Evolutionary conservation across 2,113 vertebrate species (phyloP), one percentile per base, ranked within the genome.

Genomic region (Athene noctua): DNA sequence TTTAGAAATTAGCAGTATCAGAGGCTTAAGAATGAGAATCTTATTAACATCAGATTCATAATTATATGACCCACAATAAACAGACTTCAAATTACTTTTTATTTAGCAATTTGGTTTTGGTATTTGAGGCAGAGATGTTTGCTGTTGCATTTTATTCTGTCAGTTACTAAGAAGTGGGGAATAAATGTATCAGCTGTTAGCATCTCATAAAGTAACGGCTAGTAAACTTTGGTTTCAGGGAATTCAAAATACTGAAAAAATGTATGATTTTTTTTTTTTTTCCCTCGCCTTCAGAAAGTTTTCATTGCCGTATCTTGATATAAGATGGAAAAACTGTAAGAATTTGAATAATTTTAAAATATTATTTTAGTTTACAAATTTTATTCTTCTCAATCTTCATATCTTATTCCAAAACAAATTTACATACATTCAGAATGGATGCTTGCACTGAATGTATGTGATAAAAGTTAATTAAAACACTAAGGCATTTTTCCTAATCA

Each of bases 141-240:
- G 61, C 80, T 95, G 71, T 96, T 97, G 89, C 82, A 34, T 97
- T 98, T 96, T 96, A 97, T 86, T 66, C 73, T 81, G 66, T 55
- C 52, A 97, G 66, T 77, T 22, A 94, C 80, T 65, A 90, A 96
- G 61, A 77, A 88, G 27, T 94, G 68, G 81, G 66, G 81, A 97
- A 80, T 98, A 97, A 97, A 97, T 79, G 67, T 97, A 88, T 97
- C 94, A 90, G 80, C 97, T 97, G 94, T 88, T 85, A 90, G 74
- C 77, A 88, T 90, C 93, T 97, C 82, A 88, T 96, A 97, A 97
- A 96, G 72, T 96, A 97, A 97, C 97, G 92, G 13, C 92, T 96
- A 88, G 97, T 97, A 94, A 96, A 95, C 88, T 96, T 97, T 97
- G 82, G 96, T 96, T 97, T 94, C 94, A 49, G 82, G 86, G 88